phyloP scores from a whole-genome alignment of 2,113 vertebrate genomes.

The Sinocyclocheilus grahami region DNA sequence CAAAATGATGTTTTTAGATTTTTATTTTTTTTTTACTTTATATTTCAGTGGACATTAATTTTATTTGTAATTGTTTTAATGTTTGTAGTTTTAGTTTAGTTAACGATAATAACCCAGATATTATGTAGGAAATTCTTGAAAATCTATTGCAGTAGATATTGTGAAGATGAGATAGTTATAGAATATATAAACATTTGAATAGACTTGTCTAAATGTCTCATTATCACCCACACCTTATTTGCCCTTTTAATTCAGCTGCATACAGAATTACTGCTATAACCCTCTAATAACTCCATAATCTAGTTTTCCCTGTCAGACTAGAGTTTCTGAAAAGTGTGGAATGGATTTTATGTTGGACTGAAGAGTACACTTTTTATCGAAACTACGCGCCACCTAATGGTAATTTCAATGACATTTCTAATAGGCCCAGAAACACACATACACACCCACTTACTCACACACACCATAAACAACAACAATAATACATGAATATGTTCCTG shows the following conservation, averaged over 20 bases:
- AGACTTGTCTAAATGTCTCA: background rate
- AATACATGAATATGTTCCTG: background rate
- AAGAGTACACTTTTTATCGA: background rate
- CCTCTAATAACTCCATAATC: too few relatives aligned
- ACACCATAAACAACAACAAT: background rate
- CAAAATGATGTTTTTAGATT: too few relatives aligned
- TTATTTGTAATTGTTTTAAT: too few relatives aligned
- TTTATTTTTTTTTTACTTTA: background rate
- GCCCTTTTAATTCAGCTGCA: constrained; percentile 15
- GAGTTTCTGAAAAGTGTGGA: too few relatives aligned
- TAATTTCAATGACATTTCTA: background rate
- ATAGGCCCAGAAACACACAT: background rate
- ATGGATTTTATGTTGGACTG: too few relatives aligned
- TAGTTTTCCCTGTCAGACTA: too few relatives aligned
- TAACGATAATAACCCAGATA: background rate
- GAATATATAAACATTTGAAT: background rate
- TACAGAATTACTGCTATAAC: too few relatives aligned
- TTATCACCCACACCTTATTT: constrained; percentile 26
- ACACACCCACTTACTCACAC: constrained; percentile 37
- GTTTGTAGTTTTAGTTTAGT: background rate
- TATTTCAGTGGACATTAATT: background rate
- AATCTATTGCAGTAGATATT: background rate
- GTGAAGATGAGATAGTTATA: background rate
- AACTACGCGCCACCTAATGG: background rate
- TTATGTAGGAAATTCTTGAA: background rate